A percentile compares a stretch with the other conserved stretches of the same genome.
phyloP scores from a whole-genome alignment of 2,113 vertebrate genomes.

The Lepisosteus osseus region DNA sequence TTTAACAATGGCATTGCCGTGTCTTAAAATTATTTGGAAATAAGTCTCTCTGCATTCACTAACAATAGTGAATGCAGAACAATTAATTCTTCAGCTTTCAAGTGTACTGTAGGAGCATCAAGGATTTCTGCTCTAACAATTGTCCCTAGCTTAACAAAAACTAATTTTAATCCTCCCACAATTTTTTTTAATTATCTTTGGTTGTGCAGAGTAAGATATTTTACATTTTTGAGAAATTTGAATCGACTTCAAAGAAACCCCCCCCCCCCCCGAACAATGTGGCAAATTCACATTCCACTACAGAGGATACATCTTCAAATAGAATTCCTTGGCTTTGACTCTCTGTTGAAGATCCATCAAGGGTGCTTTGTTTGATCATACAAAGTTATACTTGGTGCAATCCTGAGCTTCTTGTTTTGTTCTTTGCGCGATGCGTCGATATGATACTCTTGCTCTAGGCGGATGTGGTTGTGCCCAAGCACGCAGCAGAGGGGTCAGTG shows the following conservation, averaged over 20 bases:
- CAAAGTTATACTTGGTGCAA: conserved; percentile 21
- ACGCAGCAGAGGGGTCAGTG: no score
- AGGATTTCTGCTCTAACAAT: not conserved
- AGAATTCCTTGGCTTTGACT: conserved; percentile 56
- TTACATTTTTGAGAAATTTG: conserved; percentile 26
- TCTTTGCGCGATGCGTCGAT: conserved; percentile 1
- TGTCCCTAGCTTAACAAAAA: not conserved
- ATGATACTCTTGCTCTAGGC: conserved; percentile 28
- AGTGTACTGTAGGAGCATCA: no score
- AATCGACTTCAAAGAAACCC: conserved; percentile 33
- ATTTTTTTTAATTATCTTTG: not conserved
- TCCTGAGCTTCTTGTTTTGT: conserved; percentile 25
- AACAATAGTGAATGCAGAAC: no score
- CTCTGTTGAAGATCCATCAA: conserved; percentile 52
- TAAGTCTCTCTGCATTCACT: no score
- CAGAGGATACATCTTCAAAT: conserved; percentile 23
- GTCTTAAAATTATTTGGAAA: not conserved
- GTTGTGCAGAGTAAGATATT: conserved; percentile 28
- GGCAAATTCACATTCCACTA: conserved; percentile 18
- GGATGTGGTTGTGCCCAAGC: conserved; percentile 7
- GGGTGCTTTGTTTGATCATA: conserved; percentile 55
- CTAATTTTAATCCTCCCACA: not conserved
- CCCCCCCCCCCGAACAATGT: conserved; percentile 6
- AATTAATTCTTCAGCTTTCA: no score
- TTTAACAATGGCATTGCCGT: not conserved